Evolutionary conservation across 2,888 invertebrate species (phyloP).

Genomic region (Rotaria macrura): DNA sequence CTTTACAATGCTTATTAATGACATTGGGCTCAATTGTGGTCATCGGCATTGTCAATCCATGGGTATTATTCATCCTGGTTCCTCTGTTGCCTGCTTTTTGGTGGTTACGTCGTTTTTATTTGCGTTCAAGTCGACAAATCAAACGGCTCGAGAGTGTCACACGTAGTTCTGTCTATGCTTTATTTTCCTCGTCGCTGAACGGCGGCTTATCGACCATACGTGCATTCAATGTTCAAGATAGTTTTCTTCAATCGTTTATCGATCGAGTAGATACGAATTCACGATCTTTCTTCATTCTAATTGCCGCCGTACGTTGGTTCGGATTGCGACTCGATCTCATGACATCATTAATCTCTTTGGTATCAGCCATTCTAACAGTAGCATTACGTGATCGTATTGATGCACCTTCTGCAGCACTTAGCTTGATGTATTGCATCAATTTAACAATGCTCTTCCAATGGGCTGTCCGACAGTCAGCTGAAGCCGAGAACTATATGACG

Average conservation of each 20-base stretch:
- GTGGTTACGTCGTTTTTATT: slow-evolving; percentile 61
- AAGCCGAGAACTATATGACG: slow-evolving; percentile 55
- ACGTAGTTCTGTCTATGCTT: slow-evolving; percentile 17
- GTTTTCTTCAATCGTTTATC: slow-evolving; percentile 57
- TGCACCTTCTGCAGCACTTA: slow-evolving; percentile 35
- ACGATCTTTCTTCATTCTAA: slow-evolving; percentile 79
- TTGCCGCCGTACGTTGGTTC: slow-evolving; percentile 78
- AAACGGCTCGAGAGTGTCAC: slow-evolving; percentile 30
- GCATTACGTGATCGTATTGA: neutral
- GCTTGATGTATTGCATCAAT: slow-evolving; percentile 47
- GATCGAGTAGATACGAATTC: slow-evolving; percentile 62
- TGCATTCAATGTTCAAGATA: slow-evolving; percentile 70
- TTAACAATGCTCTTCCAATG: slow-evolving; percentile 74
- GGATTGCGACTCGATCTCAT: slow-evolving; percentile 73
- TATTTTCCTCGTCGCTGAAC: slow-evolving; percentile 54
- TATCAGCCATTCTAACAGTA: neutral
- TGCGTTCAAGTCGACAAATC: slow-evolving; percentile 26
- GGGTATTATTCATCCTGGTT: slow-evolving; percentile 54
- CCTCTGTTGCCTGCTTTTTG: slow-evolving; percentile 65
- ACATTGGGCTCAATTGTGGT: slow-evolving; percentile 58
- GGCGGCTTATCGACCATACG: slow-evolving; percentile 82
- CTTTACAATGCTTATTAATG: slow-evolving; percentile 58
- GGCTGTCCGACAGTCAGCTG: slow-evolving; percentile 81
- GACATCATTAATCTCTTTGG: neutral
- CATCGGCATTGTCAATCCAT: slow-evolving; percentile 64